Evolutionary conservation across 2,797 vertebrate genomes (phyloP).

Genomic region (Euphonia xanthogaster): DNA sequence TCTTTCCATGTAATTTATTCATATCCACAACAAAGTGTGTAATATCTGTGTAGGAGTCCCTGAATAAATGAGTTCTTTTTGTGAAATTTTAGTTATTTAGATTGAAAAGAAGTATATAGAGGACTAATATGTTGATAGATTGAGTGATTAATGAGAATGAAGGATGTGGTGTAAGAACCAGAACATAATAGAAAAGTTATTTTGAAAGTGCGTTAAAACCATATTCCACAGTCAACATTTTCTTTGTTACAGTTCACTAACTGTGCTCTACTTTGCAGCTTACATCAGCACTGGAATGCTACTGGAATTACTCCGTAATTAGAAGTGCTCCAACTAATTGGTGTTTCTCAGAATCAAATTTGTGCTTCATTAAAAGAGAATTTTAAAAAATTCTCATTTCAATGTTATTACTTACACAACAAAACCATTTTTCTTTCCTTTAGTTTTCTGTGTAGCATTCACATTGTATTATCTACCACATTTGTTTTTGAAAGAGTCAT

Average conservation of each 20-base stretch:
- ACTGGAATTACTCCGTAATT: neutral
- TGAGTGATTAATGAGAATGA: neutral
- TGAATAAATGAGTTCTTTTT: neutral
- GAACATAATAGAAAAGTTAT: neutral
- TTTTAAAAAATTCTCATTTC: neutral
- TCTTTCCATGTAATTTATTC: neutral
- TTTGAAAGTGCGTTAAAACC: neutral
- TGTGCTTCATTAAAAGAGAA: neutral
- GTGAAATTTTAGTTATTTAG: neutral
- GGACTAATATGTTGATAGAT: neutral
- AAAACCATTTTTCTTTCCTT: neutral
- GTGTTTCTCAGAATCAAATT: neutral
- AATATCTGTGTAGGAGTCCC: neutral
- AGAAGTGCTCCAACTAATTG: neutral
- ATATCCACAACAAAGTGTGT: neutral
- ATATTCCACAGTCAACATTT: neutral
- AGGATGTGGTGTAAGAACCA: neutral
- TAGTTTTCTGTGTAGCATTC: neutral
- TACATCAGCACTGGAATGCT: neutral
- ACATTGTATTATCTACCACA: neutral
- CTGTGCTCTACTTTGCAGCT: neutral
- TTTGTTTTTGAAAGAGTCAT: neutral
- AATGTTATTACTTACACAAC: neutral
- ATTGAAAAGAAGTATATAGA: neutral
- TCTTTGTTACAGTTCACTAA: neutral